Conservation (phyloP, 1,140 invertebrate genomes). For the Leptinotarsa defecta region DNA sequence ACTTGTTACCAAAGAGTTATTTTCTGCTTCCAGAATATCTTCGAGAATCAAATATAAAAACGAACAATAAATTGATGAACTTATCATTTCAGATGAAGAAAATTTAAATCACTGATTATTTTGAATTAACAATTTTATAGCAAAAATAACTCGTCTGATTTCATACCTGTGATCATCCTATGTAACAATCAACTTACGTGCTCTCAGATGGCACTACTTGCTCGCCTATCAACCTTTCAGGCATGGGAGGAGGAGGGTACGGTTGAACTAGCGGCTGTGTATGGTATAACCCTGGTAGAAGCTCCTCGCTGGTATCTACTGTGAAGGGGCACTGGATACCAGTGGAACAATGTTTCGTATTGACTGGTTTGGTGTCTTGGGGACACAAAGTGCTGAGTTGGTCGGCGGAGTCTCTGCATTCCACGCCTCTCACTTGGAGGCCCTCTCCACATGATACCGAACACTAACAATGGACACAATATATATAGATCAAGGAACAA, state of each 20-base stretch:
- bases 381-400: slow-evolving; percentile 59
- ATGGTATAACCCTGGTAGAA: slow-evolving; percentile 60
- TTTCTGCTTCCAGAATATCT: too few species aligned
- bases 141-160: too few species aligned
- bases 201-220: slow-evolving; percentile 72
- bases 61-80: too few species aligned
- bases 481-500: not conserved
- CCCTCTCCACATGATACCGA: slow-evolving; percentile 86
- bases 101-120: too few species aligned
- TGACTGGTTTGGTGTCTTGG: slow-evolving; percentile 62
- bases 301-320: slow-evolving; percentile 47
- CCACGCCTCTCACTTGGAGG: slow-evolving; percentile 78
- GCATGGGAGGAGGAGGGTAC: slow-evolving; percentile 66
- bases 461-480: slow-evolving; percentile 64
- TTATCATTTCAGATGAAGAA: too few species aligned
- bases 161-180: too few species aligned
- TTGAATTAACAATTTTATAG: too few species aligned
- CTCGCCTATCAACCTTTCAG: slow-evolving; percentile 72
- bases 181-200: slow-evolving; percentile 64
- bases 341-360: slow-evolving; percentile 68
- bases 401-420: slow-evolving; percentile 66
- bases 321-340: slow-evolving; percentile 65
- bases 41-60: too few species aligned
- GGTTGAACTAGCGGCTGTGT: slow-evolving; percentile 71
- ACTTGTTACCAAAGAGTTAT: too few species aligned